Conservation (phyloP, 2,888 invertebrate species). For the Acleris literana region DNA sequence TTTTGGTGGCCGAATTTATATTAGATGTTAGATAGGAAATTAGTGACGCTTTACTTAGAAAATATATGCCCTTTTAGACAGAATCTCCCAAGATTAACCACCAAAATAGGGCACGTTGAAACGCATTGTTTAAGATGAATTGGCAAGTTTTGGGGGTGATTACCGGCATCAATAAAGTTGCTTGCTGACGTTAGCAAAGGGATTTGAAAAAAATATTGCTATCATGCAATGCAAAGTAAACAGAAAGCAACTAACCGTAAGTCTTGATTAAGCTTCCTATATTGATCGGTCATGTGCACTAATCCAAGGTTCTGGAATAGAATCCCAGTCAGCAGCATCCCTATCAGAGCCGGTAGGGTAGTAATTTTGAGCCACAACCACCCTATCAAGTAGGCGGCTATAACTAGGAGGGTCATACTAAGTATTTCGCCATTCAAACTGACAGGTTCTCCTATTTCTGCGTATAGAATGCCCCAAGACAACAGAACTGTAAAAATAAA, state of each 20-base stretch:
- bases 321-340: constrained; percentile 90
- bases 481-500: constrained; percentile 77
- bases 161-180: too few relatives aligned
- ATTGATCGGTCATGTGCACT: constrained; percentile 84
- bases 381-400: constrained; percentile 88
- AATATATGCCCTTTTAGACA: too few relatives aligned
- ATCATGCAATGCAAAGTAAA: not conserved
- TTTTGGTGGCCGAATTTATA: too few relatives aligned
- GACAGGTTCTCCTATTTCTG: constrained; percentile 85
- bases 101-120: too few relatives aligned
- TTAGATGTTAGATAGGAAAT: too few relatives aligned
- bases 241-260: constrained; percentile 74
- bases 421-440: constrained; percentile 87
- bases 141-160: too few relatives aligned
- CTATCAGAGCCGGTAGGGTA: constrained; percentile 89
- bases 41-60: too few relatives aligned
- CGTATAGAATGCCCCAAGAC: constrained; percentile 87
- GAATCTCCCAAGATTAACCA: too few relatives aligned
- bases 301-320: constrained; percentile 86
- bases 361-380: constrained; percentile 87
- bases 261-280: constrained; percentile 85
- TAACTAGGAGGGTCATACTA: constrained; percentile 85
- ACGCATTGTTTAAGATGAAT: too few relatives aligned
- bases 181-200: too few relatives aligned
- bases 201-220: too few relatives aligned